These are phyloP conservation scores for Silurus lanzhouensis DNA, from an alignment of 2,797 vertebrate genomes.

Conservation along the genomic window DNA sequence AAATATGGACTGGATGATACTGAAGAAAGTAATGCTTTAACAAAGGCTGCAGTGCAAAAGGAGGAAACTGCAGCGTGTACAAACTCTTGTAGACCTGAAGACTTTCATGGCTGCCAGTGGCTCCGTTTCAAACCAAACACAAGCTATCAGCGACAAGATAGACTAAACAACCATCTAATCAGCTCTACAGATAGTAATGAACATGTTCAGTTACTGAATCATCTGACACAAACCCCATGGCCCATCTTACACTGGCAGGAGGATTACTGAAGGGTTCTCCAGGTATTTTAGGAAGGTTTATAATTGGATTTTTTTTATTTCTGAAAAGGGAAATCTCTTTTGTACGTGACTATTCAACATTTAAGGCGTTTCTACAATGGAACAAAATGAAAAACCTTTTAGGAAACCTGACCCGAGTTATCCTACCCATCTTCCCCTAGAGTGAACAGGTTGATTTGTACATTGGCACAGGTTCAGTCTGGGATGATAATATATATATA, in stretches of 20 bases:
- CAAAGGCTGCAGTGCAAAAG: not conserved
- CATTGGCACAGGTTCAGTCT: not conserved
- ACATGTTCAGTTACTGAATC: not conserved
- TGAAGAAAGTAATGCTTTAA: not conserved
- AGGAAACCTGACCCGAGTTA: not conserved
- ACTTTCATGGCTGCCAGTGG: not conserved
- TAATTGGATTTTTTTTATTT: not conserved
- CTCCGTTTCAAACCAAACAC: not conserved
- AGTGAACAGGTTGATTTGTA: not conserved
- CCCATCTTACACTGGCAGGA: no score
- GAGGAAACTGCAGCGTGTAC: not conserved
- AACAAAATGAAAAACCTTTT: not conserved
- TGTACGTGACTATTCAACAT: no score
- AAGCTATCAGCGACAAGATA: conserved; percentile 1
- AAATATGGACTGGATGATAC: not conserved
- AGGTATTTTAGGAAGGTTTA: no score
- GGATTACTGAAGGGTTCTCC: no score
- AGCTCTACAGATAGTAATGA: not conserved
- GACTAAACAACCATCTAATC: not conserved
- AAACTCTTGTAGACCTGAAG: not conserved
- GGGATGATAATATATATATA: no score
- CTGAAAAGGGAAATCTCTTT: not conserved
- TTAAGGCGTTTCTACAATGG: not conserved
- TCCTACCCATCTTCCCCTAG: no score
- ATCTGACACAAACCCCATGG: not conserved